These are phyloP conservation scores for Pseudomyrmex sp. DNA, from an alignment of 1,140 invertebrate species.

Conservation along the genomic window DNA sequence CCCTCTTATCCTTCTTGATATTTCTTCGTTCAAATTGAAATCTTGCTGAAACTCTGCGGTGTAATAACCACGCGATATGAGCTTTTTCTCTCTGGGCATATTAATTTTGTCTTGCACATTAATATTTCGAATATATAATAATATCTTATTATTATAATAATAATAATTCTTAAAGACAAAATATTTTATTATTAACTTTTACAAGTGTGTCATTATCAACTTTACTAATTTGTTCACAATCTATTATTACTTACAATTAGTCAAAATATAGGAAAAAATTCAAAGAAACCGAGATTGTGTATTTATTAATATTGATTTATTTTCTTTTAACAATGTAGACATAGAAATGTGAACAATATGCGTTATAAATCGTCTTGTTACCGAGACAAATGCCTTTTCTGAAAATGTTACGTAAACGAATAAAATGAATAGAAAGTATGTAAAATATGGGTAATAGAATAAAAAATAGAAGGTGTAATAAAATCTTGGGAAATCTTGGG, in stretches of 20 bases:
- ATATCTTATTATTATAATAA: slow-evolving; percentile 5
- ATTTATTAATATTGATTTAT: background rate
- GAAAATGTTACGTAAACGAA: no score
- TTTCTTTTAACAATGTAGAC: no score
- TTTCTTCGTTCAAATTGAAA: background rate
- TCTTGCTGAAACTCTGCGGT: background rate
- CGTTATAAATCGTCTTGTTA: background rate
- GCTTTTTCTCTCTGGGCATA: slow-evolving; percentile 1
- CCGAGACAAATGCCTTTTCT: background rate
- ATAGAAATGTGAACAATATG: no score
- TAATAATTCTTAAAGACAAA: background rate
- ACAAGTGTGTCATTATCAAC: background rate
- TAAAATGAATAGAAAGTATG: no score
- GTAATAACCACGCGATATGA: background rate
- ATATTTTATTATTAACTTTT: background rate
- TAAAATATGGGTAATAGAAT: no score
- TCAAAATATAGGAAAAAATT: background rate
- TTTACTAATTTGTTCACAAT: background rate
- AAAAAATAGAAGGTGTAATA: no score
- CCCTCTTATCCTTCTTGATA: background rate
- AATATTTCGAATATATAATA: slow-evolving; percentile 27
- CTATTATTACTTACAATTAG: background rate
- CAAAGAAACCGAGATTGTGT: no score
- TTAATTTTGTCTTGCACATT: background rate
- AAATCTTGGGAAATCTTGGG: no score